Evolutionary conservation across 1,140 invertebrate genomes (phyloP).

Genomic region (Drosophila nigrodunni): DNA sequence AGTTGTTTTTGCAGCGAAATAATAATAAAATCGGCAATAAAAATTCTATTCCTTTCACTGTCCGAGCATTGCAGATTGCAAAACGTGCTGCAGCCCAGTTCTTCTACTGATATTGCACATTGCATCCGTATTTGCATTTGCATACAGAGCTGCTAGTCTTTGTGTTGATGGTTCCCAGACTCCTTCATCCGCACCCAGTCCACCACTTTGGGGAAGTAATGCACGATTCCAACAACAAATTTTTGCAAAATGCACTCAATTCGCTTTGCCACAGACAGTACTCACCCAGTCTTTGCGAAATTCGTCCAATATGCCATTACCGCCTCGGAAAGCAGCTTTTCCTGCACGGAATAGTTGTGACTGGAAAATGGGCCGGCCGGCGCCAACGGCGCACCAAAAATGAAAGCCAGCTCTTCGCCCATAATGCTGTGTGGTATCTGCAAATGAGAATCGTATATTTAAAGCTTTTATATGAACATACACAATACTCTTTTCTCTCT

Average conservation of each 20-base stretch:
- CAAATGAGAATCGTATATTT: conserved; percentile 32
- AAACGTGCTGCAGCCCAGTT: conserved; percentile 65
- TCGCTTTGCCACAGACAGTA: conserved; percentile 51
- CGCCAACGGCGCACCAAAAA: conserved; percentile 95
- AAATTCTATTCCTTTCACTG: conserved; percentile 82
- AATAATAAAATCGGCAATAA: conserved; percentile 79
- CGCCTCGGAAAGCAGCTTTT: conserved; percentile 91
- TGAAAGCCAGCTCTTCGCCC: conserved; percentile 96
- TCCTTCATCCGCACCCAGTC: not conserved
- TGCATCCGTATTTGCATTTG: conserved; percentile 66
- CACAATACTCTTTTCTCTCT: not conserved
- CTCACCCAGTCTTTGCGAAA: conserved; percentile 94
- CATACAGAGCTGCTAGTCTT: conserved; percentile 67
- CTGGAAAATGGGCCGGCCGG: conserved; percentile 89
- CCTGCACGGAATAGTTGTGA: conserved; percentile 89
- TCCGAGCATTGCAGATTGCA: conserved; percentile 79
- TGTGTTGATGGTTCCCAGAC: conserved; percentile 55
- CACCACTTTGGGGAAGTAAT: not conserved
- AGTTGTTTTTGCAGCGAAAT: conserved; percentile 44
- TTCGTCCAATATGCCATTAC: conserved; percentile 95
- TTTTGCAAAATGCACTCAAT: conserved; percentile 72
- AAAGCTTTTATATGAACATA: not conserved
- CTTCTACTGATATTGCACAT: conserved; percentile 55
- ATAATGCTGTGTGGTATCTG: conserved; percentile 88
- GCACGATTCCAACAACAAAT: conserved; percentile 44